Percentiles rank a stretch among this genome's conserved stretches.
Conservation (phyloP, 2,888 invertebrate species). For the Tethea ocularis region DNA sequence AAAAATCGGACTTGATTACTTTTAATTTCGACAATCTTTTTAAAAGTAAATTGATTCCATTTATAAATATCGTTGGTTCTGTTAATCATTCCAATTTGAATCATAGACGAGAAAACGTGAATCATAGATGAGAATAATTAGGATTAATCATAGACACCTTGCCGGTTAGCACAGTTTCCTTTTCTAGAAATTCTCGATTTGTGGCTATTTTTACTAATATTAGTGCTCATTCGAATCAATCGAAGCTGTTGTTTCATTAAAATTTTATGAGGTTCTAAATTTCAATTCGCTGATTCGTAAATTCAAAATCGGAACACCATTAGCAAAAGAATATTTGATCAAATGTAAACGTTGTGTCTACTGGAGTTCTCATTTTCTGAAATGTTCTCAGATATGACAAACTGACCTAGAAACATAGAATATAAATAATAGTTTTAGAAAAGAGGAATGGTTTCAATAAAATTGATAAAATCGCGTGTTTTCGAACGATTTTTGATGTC, state of each 20-base stretch:
- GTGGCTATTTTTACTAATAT: background rate
- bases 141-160: too few relatives aligned
- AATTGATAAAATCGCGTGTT: constrained; percentile 3
- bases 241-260: too few relatives aligned
- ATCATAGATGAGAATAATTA: background rate
- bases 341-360: background rate
- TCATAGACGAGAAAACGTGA: background rate
- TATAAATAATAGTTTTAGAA: constrained; percentile 2
- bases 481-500: background rate
- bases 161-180: too few relatives aligned
- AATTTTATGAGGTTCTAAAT: too few relatives aligned
- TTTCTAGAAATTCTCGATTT: background rate
- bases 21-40: too few relatives aligned
- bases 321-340: background rate
- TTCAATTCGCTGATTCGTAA: background rate
- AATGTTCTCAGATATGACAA: constrained; percentile 1
- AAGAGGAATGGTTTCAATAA: background rate
- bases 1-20: too few relatives aligned
- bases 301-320: background rate
- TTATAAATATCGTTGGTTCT: background rate
- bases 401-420: constrained; percentile 3
- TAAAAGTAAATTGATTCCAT: background rate
- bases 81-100: background rate
- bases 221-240: too few relatives aligned
- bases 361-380: background rate